phyloP scores from a whole-genome alignment of 2,113 vertebrate species.

The Rana temporaria region DNA sequence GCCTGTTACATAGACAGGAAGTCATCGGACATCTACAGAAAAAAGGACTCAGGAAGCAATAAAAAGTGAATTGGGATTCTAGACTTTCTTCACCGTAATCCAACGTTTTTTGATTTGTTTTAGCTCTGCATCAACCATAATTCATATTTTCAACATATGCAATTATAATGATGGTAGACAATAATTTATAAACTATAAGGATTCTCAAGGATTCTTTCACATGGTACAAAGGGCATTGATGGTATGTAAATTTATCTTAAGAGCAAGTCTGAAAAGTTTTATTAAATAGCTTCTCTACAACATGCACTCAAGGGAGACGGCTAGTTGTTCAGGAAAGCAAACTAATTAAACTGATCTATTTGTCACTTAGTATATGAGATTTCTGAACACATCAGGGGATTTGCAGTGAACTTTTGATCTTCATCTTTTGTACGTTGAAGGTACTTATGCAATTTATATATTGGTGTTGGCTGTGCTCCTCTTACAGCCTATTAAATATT shows the following conservation, averaged over 20 bases:
- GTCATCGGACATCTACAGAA: too few species aligned
- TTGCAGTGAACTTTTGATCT: slow-evolving; percentile 16
- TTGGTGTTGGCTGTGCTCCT: slow-evolving; percentile 10
- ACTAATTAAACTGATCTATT: slow-evolving; percentile 23
- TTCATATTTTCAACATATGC: too few species aligned
- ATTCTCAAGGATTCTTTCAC: background rate
- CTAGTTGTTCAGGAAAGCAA: slow-evolving; percentile 21
- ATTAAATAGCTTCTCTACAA: background rate
- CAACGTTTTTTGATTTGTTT: too few species aligned
- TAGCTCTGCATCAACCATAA: too few species aligned
- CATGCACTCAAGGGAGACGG: background rate
- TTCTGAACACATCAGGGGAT: slow-evolving; percentile 14
- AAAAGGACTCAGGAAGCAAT: too few species aligned
- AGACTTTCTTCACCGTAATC: too few species aligned
- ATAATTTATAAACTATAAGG: too few species aligned
- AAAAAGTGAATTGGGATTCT: too few species aligned
- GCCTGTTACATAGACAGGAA: too few species aligned
- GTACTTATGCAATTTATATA: slow-evolving; percentile 29
- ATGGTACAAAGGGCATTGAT: background rate
- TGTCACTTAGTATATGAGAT: slow-evolving; percentile 13
- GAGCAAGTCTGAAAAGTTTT: background rate
- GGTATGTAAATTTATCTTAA: background rate
- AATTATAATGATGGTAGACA: too few species aligned
- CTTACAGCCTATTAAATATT: slow-evolving; percentile 22
- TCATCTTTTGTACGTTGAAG: background rate